These are phyloP conservation scores for Eriosoma lanigerum DNA, from an alignment of 1,140 invertebrate species.

Conservation along the genomic window DNA sequence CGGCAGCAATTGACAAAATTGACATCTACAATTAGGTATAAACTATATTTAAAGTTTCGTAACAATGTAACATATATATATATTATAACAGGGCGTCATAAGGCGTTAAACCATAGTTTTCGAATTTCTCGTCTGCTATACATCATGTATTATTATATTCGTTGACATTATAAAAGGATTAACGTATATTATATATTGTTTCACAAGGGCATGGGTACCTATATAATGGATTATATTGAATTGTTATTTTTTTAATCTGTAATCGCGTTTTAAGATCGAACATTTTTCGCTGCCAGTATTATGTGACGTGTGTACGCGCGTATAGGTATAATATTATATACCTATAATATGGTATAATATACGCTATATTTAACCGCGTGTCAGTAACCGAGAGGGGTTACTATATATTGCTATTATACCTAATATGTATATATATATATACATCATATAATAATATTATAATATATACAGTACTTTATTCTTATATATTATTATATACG, in stretches of 20 bases:
- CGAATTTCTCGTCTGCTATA: not conserved
- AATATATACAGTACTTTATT: not conserved
- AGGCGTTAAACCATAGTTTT: not conserved
- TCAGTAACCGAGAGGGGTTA: no score
- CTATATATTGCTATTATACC: no score
- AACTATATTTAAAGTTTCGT: not conserved
- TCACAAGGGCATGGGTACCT: no score
- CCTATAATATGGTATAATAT: no score
- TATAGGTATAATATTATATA: no score
- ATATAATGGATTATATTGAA: not conserved
- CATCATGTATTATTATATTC: not conserved
- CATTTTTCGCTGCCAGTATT: not conserved
- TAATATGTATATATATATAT: not conserved
- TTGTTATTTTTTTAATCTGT: slow-evolving; percentile 26
- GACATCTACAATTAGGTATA: no score
- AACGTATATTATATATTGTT: not conserved
- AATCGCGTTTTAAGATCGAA: slow-evolving; percentile 24
- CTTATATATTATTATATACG: not conserved
- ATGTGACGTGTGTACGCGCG: no score
- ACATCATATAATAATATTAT: not conserved
- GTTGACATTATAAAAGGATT: slow-evolving; percentile 14
- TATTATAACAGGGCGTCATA: not conserved
- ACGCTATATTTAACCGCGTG: no score
- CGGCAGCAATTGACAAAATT: no score
- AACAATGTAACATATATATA: not conserved